Evolutionary conservation across 2,797 vertebrate species (phyloP).

Genomic region (Platyrinchus mystaceus): DNA sequence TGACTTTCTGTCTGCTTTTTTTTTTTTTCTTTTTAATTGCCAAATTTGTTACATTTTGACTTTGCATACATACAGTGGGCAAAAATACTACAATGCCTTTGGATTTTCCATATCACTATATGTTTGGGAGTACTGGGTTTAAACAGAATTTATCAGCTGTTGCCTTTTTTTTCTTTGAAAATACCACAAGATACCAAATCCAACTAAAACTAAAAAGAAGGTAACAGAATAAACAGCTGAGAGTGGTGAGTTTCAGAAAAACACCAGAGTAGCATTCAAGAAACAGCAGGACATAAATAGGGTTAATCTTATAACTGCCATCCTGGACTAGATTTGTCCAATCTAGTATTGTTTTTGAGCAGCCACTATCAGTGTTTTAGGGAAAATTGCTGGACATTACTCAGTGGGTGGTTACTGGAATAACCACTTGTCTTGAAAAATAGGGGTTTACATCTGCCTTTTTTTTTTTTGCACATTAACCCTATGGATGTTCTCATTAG

Average conservation of each 20-base stretch:
- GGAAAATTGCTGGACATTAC: neutral
- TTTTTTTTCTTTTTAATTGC: neutral
- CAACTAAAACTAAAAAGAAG: neutral
- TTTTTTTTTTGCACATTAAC: neutral
- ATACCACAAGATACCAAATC: neutral
- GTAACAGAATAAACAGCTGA: neutral
- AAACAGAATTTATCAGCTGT: neutral
- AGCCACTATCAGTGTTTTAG: neutral
- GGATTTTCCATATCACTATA: neutral
- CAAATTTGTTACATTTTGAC: neutral
- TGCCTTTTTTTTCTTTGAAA: neutral
- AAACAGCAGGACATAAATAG: neutral
- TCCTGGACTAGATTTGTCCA: neutral
- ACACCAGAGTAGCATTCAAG: neutral
- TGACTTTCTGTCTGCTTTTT: neutral
- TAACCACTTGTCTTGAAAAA: neutral
- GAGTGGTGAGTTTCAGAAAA: neutral
- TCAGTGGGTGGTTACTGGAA: neutral
- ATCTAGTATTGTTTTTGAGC: neutral
- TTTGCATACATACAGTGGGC: neutral
- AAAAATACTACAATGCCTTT: neutral
- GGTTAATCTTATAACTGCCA: neutral
- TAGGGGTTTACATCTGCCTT: neutral
- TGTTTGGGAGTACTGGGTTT: neutral
- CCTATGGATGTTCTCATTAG: neutral